Evolutionary conservation across 2,113 vertebrate species (phyloP).

Genomic region (Myrmecophaga tridactyla): DNA sequence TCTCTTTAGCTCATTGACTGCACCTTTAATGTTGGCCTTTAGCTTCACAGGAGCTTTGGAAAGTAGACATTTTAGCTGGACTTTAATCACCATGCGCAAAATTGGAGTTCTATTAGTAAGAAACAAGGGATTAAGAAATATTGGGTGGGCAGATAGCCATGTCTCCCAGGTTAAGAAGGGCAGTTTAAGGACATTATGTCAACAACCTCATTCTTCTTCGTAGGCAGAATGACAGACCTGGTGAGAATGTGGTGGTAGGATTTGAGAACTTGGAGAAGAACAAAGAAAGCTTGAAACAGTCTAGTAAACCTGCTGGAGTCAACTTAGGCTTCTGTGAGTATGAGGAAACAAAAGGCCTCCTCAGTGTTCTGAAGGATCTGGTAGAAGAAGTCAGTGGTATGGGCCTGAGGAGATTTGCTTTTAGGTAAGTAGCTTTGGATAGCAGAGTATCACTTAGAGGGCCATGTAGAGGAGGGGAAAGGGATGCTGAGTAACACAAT

Average conservation of each 20-base stretch:
- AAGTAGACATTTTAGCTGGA: neutral
- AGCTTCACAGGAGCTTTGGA: neutral
- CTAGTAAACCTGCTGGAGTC: neutral
- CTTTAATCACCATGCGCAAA: neutral
- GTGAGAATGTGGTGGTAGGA: neutral
- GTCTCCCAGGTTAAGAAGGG: neutral
- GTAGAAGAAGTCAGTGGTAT: neutral
- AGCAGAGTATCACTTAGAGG: neutral
- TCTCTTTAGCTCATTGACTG: neutral
- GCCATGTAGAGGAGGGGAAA: neutral
- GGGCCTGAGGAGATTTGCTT: neutral
- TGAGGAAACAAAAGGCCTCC: neutral
- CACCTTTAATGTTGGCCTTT: neutral
- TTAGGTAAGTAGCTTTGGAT: neutral
- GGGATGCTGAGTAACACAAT: neutral
- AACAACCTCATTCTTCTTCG: neutral
- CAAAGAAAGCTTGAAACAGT: too few species aligned
- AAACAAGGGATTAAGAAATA: neutral
- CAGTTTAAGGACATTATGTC: neutral
- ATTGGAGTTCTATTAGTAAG: neutral
- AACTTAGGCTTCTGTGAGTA: neutral
- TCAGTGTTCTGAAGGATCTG: neutral
- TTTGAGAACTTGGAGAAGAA: neutral
- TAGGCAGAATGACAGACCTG: neutral
- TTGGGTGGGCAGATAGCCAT: neutral